Evolutionary conservation across 2,888 invertebrate genomes (phyloP), one percentile per base, ranked within the genome.

Genomic region (Gari tellinella): DNA sequence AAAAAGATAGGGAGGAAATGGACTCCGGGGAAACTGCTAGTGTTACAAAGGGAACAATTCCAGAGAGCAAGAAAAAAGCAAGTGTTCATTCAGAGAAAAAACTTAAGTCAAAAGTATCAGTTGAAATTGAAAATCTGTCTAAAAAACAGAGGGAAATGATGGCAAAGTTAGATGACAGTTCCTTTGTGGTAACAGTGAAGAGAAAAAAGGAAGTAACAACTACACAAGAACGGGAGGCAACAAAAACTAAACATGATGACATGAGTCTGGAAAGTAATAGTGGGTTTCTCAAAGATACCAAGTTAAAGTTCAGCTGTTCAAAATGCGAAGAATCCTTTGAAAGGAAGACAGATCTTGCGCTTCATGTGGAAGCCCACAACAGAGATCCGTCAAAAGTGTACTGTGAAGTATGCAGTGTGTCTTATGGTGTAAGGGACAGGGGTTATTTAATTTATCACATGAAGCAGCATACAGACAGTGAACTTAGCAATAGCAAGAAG

Each of bases 401-500:
- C 23, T 75, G 75, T 60, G 75, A 70, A 41, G 60, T 75, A 15
- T 75, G 75, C 55, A 63, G 66, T 37, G 41, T 63, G n/a, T 61
- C 75, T 1, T 75, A 62, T 45, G 60, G 53, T 23, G 19, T 51
- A 17, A 65, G 65, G 25, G 75, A 70, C 23, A 75, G 70, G 37
- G 75, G 70, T 25, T 70, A 75, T 25, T 75, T 70, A 23, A 70
- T 75, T 12, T 75, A 70, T 49, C 78, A 78, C 38, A 68, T 78
- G 66, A 69, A 78, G 48, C 65, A 67, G 37, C 78, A 78, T 31
- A 51, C 48, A 21, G 68, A 69, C 19, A 21, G 43, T 25, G 74
- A 74, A 31, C 21, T 74, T 26, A 31, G 52, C 21, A 31, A 56
- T n/a, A 31, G 61, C 15, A 46, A 49, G 14, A 37, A 57, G 3